Evolutionary conservation across 2,797 vertebrate genomes (phyloP).

Genomic region (Vespertilio murinus): DNA sequence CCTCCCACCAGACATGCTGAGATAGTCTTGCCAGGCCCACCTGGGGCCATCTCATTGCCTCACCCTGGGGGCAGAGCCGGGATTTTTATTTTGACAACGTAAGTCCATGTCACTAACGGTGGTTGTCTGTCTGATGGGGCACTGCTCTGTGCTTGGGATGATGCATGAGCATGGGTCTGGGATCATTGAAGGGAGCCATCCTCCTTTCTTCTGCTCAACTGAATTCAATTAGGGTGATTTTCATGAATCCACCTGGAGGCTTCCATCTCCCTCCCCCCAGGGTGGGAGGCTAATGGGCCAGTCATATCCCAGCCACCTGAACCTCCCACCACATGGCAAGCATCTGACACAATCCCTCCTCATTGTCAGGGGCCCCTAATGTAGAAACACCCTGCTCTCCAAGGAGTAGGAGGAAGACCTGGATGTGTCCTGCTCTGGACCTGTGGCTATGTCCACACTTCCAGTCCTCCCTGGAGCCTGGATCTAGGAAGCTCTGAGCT

Average conservation of each 20-base stretch:
- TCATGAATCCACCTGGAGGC: conserved; percentile 46
- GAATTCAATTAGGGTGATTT: conserved; percentile 64
- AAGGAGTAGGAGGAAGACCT: background rate
- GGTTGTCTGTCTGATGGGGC: conserved; percentile 7
- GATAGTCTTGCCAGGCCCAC: too few species aligned
- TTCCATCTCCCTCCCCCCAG: background rate
- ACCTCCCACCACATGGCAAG: background rate
- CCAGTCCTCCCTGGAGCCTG: background rate
- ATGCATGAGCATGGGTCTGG: background rate
- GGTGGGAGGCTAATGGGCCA: conserved; percentile 10
- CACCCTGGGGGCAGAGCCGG: background rate
- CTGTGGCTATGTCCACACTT: background rate
- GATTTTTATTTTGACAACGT: conserved; percentile 48
- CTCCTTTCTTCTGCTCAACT: conserved; percentile 52
- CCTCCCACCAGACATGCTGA: background rate
- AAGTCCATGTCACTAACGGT: background rate
- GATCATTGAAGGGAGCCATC: conserved; percentile 47
- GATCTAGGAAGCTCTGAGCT: background rate
- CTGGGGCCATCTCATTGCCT: background rate
- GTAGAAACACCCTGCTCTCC: background rate
- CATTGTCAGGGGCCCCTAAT: background rate
- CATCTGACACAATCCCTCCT: background rate
- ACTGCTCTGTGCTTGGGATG: conserved; percentile 29
- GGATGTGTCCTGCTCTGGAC: too few species aligned
- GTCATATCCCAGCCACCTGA: background rate